Evolutionary conservation across 2,113 vertebrate species (phyloP).

Genomic region (Nycticorax nycticorax): DNA sequence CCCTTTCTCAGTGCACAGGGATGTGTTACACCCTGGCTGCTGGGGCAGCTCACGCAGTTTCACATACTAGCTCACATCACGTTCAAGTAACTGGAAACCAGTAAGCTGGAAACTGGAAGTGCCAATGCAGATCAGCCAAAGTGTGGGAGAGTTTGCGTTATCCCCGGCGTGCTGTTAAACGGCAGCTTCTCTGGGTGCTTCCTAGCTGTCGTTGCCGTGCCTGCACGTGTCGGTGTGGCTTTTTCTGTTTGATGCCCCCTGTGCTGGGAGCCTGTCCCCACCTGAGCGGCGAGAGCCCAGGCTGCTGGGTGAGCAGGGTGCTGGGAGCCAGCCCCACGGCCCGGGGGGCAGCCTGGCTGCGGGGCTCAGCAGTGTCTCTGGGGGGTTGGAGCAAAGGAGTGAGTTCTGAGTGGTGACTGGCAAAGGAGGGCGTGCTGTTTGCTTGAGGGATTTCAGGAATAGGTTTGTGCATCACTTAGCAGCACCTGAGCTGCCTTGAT

Average conservation of each 20-base stretch:
- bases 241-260: rapidly evolving
- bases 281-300: background rate
- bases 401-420: background rate
- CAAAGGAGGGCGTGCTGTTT: background rate
- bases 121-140: background rate
- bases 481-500: background rate
- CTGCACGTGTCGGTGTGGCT: rapidly evolving
- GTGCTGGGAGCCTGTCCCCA: background rate
- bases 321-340: background rate
- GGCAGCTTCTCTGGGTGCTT: background rate
- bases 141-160: background rate
- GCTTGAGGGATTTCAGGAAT: background rate
- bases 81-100: background rate
- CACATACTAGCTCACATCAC: background rate
- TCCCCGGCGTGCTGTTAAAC: rapidly evolving
- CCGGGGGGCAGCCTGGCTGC: background rate
- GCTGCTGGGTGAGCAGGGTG: rapidly evolving
- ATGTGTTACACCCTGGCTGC: background rate
- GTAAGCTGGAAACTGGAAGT: background rate
- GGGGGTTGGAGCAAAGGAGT: background rate
- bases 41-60: background rate
- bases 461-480: background rate
- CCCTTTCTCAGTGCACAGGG: background rate
- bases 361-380: background rate
- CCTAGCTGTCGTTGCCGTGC: background rate